Evolutionary conservation across 2,113 vertebrate species (phyloP), one percentile per base, ranked within the genome.

Genomic region (Strix aluco): DNA sequence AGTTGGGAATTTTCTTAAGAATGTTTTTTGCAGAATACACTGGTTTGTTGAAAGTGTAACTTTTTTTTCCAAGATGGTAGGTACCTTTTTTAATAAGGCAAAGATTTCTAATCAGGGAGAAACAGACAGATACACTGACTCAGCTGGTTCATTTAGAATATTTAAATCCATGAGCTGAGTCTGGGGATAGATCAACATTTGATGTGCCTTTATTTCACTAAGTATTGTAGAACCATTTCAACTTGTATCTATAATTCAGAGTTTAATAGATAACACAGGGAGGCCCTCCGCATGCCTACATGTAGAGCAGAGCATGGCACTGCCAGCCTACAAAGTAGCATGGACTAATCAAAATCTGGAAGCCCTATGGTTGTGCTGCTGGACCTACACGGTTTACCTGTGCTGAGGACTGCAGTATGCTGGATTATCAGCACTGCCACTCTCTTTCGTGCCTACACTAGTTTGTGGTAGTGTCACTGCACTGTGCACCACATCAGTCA

Each of bases 401-500:
- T 32, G 30, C 40, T 73, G 36, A 32, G 30, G 13, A 20, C 38
- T 23, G 49, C 17, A 5, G 21, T 36, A 9, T 10, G 5, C 6
- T 3, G 11, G 15, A 13, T 69, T 27, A 32, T 13, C 9, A 63
- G 49, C 47, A 69, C 38, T 15, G 25, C 10, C 34, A 11, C 38
- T n/a, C 17, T 79, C 32, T 15, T 67, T 42, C 6, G 4, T 40
- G 30, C 26, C 73, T 73, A 1, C 9, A 0, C 8, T n/a, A 2
- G 34, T 74, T 14, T 55, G 27, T 13, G 34, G 4, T 23, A 5
- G 5, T 23, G 32, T 25, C 42, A 14, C 15, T 8, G 22, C 32
- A 10, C 4, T 1, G 2, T 13, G 34, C 11, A 46, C 3, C 14
- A 1, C 1, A 8, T 32, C 71, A 36, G 4, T 66, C 62, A 82